These are phyloP conservation scores for Callyntrura guangdongensis DNA, from an alignment of 2,888 invertebrate species.

Conservation along the genomic window DNA sequence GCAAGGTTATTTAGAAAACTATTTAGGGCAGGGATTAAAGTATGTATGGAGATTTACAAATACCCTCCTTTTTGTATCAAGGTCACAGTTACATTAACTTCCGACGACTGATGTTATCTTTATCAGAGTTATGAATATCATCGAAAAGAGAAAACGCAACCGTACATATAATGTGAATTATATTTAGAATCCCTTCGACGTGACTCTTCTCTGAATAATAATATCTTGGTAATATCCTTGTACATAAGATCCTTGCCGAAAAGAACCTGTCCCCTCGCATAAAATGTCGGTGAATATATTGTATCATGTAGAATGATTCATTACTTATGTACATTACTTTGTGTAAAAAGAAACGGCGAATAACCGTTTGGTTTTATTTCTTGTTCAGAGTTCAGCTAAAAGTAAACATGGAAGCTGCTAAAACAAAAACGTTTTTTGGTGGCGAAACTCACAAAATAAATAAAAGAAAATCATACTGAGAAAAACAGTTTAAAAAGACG, in stretches of 20 bases:
- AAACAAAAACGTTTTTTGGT: conserved; percentile 15
- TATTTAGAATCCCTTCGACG: not conserved
- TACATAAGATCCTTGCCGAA: too few species aligned
- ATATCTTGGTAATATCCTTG: too few species aligned
- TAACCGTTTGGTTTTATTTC: not conserved
- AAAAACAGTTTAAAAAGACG: not conserved
- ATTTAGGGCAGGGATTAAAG: conserved; percentile 39
- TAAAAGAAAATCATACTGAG: conserved; percentile 6
- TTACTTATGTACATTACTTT: not conserved
- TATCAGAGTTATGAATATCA: not conserved
- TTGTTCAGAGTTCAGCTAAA: not conserved
- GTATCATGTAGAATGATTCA: not conserved
- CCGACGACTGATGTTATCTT: not conserved
- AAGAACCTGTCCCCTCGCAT: too few species aligned
- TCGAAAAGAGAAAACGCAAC: not conserved
- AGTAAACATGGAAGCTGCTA: conserved; percentile 5
- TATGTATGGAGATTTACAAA: conserved; percentile 10
- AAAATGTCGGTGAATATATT: not conserved
- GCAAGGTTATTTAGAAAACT: conserved; percentile 21
- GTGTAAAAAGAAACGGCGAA: not conserved
- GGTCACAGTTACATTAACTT: conserved; percentile 9
- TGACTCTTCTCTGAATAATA: not conserved
- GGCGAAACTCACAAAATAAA: not conserved
- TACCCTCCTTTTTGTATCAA: not conserved
- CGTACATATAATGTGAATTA: not conserved